A percentile compares a stretch with the other conserved stretches of the same genome.
These are phyloP conservation scores for Platynereis dumerilii DNA, from an alignment of 2,888 invertebrate genomes.

Conservation along the genomic window DNA sequence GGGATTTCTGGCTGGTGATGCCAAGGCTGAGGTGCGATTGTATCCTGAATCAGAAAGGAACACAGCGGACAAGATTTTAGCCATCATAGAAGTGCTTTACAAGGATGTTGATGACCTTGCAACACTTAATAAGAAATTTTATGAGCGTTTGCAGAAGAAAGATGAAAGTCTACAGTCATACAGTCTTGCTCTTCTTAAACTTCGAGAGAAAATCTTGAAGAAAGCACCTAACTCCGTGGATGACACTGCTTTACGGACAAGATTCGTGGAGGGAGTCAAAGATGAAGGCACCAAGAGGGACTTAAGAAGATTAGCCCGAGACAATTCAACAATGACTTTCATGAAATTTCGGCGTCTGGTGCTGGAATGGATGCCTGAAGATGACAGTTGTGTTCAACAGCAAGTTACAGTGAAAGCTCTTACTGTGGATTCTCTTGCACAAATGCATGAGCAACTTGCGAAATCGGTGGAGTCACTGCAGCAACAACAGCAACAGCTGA, in stretches of 20 bases:
- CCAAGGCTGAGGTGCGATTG: neutral
- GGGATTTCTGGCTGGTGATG: neutral
- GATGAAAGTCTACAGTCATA: neutral
- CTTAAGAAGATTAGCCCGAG: conserved; percentile 2
- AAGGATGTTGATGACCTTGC: neutral
- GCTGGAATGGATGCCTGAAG: neutral
- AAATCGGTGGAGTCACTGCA: too few relatives aligned
- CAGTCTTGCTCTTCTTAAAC: neutral
- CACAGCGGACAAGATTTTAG: neutral
- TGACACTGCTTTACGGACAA: neutral
- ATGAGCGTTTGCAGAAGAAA: neutral
- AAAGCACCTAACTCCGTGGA: neutral
- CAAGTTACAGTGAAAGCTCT: too few relatives aligned
- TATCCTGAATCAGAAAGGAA: neutral
- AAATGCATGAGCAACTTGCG: too few relatives aligned
- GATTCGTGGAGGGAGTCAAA: neutral
- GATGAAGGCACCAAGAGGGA: neutral
- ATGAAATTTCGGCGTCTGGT: neutral
- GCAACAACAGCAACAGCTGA: too few relatives aligned
- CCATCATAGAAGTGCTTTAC: neutral
- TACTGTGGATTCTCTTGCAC: too few relatives aligned
- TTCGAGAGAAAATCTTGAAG: neutral
- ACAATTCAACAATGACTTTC: neutral
- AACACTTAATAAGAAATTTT: neutral
- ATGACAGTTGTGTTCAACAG: too few relatives aligned